Conservation (phyloP, 2,888 invertebrate genomes). For the Pandemis corylana region DNA sequence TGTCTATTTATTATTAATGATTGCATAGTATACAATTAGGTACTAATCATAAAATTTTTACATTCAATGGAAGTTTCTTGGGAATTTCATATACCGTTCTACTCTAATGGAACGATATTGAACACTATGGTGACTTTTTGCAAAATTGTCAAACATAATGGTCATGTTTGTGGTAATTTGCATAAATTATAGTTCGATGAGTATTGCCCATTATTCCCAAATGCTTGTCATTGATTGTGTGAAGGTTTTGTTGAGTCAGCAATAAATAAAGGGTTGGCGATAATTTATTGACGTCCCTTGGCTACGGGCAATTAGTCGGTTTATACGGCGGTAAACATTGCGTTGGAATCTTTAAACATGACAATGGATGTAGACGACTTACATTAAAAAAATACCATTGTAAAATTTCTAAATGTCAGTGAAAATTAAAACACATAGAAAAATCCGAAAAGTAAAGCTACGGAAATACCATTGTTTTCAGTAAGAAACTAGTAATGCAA, state of each 20-base stretch:
- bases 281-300: constrained; percentile 34
- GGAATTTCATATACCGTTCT: constrained; percentile 9
- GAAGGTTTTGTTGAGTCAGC: constrained; percentile 48
- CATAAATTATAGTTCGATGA: constrained; percentile 55
- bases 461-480: too few relatives aligned
- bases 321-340: constrained; percentile 13
- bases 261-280: constrained; percentile 35
- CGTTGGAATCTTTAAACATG: background rate
- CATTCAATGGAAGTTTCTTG: background rate
- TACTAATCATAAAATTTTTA: background rate
- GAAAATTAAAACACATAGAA: too few relatives aligned
- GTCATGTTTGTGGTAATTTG: constrained; percentile 50
- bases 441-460: too few relatives aligned
- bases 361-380: background rate
- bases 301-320: constrained; percentile 26
- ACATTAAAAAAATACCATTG: too few relatives aligned
- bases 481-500: too few relatives aligned
- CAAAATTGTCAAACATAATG: constrained; percentile 30
- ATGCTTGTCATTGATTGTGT: constrained; percentile 35
- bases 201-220: constrained; percentile 45
- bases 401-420: too few relatives aligned
- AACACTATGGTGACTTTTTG: constrained; percentile 38
- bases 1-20: background rate
- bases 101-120: constrained; percentile 23
- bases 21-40: background rate